phyloP scores from a whole-genome alignment of 2,113 vertebrate species.

The Pontoporia blainvillei region DNA sequence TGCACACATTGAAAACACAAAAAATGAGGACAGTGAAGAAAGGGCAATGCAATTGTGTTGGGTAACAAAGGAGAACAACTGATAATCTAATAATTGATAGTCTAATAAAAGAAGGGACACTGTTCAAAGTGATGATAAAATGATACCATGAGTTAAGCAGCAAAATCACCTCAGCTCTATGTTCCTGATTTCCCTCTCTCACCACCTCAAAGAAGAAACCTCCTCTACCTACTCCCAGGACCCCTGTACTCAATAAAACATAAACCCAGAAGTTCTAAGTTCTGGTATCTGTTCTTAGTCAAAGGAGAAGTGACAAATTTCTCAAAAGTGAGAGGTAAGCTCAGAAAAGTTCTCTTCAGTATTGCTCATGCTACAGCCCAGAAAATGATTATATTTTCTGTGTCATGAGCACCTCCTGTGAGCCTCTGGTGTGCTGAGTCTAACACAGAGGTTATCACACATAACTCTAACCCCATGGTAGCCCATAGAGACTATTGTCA shows the following conservation, averaged over 20 bases:
- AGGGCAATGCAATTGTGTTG: accelerated
- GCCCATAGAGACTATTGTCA: not conserved
- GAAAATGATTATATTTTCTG: not conserved
- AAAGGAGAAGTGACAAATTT: not conserved
- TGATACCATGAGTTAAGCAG: not conserved
- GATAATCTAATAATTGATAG: not conserved
- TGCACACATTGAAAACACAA: not conserved
- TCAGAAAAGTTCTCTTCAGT: not conserved
- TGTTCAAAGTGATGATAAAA: not conserved
- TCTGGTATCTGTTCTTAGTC: not conserved
- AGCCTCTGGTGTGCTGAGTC: not conserved
- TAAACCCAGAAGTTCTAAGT: not conserved
- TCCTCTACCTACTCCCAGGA: too few relatives aligned
- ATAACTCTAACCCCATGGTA: not conserved
- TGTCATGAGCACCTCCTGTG: not conserved
- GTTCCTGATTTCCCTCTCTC: not conserved
- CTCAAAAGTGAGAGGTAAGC: not conserved
- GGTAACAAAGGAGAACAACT: not conserved
- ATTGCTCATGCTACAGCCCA: not conserved
- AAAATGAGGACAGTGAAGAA: not conserved
- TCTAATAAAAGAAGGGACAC: too few relatives aligned
- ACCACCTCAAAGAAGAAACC: not conserved
- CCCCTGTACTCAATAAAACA: not conserved
- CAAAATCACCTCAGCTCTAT: not conserved
- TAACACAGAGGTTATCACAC: not conserved